Evolutionary conservation across 2,888 invertebrate genomes (phyloP), one percentile per base, ranked within the genome.

Genomic region (Panopea generosa): DNA sequence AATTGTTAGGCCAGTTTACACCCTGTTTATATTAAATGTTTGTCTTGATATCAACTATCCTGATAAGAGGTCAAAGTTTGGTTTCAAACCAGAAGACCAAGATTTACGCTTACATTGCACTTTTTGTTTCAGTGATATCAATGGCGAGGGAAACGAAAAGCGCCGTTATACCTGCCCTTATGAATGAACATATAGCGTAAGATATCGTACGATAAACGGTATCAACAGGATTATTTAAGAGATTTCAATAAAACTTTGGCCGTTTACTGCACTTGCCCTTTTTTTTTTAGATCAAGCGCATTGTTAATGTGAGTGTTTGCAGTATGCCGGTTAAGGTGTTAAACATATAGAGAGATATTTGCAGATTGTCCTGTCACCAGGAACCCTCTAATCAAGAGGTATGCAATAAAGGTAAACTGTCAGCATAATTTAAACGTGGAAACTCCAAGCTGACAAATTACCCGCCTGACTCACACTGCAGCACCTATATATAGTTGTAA

Each of bases 171-270:
- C 55, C 65, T 18, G 4, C 20, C 16, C 9, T 2, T 47, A 66
- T 66, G 67, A 67, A 67, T 67, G 67, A 40, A 59, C 45, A 47
- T 18, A n/a, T 56, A 24, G 29, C 38, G n/a, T n/a, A n/a, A n/a
- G n/a, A n/a, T n/a, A 33, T 50, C n/a, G 22, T 27, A 50, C 27
- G 67, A 59, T 59, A 59, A 40, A 29, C 7, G 49, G 50, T 52
- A 57, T 67, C 47, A 66, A 45, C 56, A 4, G 38, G 45, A 33
- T 38, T 56, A 63, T 43, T 20, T 57, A 56, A 59, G n/a, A 56
- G 59, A 67, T 67, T 56, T 40, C 38, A 29, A n/a, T 22, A 40
- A 67, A 67, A 67, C 67, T 59, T 67, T 59, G 67, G 67, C 52
- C 59, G 59, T 52, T 43, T 50, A 67, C 52, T 40, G n/a, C 40